phyloP scores from a whole-genome alignment of 2,113 vertebrate species.

The Euleptes europaea region DNA sequence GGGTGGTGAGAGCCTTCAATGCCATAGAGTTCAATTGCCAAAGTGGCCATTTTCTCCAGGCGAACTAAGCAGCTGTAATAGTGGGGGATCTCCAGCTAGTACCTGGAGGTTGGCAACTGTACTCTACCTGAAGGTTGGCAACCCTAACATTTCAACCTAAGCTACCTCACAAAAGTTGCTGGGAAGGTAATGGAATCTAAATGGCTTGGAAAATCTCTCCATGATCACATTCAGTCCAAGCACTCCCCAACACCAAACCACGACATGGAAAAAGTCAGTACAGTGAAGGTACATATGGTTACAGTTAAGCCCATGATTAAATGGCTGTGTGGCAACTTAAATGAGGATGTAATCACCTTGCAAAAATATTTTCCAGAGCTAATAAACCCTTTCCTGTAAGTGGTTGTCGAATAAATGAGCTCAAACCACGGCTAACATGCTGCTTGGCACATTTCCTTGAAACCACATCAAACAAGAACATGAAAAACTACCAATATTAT shows the following conservation, averaged over 20 bases:
- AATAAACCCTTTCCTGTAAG: neutral
- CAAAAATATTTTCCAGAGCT: constrained; percentile 1
- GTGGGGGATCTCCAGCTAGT: no score
- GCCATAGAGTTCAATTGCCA: no score
- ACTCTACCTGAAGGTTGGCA: no score
- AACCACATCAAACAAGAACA: neutral
- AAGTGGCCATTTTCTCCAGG: no score
- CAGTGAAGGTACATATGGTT: neutral
- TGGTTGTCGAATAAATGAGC: neutral
- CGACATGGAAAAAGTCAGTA: neutral
- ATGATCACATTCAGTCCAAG: neutral
- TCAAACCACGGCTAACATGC: neutral
- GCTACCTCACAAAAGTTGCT: neutral
- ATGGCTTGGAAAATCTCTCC: neutral
- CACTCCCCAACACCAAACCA: neutral
- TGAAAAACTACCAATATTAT: neutral
- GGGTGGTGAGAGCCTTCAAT: no score
- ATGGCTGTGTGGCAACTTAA: neutral
- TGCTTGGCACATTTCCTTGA: neutral
- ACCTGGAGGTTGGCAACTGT: no score
- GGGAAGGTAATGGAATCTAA: neutral
- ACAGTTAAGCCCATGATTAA: neutral
- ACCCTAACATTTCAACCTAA: neutral
- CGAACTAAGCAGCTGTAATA: no score
- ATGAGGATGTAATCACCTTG: neutral